Evolutionary conservation across 2,113 vertebrate species (phyloP).

Genomic region (Poicephalus gulielmi): DNA sequence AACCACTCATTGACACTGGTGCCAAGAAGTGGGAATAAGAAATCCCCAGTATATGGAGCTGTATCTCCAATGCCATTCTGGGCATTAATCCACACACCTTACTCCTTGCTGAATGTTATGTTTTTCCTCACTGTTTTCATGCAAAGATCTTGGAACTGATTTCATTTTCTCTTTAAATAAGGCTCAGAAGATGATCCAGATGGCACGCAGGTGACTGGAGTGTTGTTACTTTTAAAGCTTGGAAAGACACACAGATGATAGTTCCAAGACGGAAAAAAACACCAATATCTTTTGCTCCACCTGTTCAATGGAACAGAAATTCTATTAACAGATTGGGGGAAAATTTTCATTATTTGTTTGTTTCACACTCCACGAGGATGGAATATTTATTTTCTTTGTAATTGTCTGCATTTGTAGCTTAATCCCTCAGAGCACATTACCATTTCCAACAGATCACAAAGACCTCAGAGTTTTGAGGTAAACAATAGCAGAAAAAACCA

Average conservation of each 20-base stretch:
- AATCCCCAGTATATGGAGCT: background rate
- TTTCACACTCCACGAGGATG: background rate
- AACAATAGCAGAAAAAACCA: background rate
- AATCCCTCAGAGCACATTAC: background rate
- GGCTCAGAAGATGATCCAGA: background rate
- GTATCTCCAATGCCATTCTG: background rate
- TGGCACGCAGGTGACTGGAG: background rate
- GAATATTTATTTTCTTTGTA: background rate
- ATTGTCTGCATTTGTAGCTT: background rate
- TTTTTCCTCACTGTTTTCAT: background rate
- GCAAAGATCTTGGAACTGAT: background rate
- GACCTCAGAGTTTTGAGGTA: background rate
- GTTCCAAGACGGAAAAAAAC: constrained; percentile 4
- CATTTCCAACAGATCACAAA: background rate
- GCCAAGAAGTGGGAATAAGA: background rate
- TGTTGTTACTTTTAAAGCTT: background rate
- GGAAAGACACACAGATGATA: background rate
- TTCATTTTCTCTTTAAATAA: background rate
- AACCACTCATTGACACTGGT: background rate
- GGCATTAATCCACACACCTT: background rate
- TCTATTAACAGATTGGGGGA: background rate
- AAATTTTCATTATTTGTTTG: background rate
- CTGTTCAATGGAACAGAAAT: background rate
- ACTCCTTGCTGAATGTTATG: background rate
- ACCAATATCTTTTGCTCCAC: background rate